Evolutionary conservation across 2,797 vertebrate species (phyloP).

Genomic region (Nasua narica): DNA sequence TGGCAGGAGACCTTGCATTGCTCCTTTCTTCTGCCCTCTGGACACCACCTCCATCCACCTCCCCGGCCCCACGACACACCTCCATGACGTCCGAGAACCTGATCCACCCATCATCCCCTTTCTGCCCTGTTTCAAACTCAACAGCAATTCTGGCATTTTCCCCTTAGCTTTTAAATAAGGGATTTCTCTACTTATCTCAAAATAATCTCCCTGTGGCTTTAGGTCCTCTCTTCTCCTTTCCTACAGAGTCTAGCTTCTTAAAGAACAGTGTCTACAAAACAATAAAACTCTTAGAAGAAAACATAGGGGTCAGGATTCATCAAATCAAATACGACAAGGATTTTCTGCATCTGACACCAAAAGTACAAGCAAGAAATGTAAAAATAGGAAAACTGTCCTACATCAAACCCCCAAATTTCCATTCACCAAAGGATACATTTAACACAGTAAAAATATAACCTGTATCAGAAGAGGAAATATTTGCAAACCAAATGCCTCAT

Average conservation of each 20-base stretch:
- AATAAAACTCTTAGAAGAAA: neutral
- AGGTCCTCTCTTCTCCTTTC: neutral
- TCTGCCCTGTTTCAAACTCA: neutral
- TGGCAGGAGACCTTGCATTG: neutral
- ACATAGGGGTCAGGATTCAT: neutral
- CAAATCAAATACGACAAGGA: neutral
- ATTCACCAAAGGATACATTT: neutral
- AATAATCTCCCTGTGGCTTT: neutral
- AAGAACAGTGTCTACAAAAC: neutral
- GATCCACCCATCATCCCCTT: neutral
- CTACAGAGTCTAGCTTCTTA: neutral
- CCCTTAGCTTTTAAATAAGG: neutral
- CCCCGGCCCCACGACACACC: too few species aligned
- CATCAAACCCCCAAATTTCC: neutral
- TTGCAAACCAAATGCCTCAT: neutral
- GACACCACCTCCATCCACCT: too few species aligned
- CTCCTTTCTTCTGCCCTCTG: neutral
- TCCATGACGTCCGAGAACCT: neutral
- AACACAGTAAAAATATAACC: neutral
- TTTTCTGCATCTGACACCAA: neutral
- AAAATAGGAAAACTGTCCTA: neutral
- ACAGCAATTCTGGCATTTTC: neutral
- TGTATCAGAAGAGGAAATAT: neutral
- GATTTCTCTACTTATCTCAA: neutral
- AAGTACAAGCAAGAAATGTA: neutral